Evolutionary conservation across 2,797 vertebrate genomes (phyloP).

Genomic region (Onychomys torridus): DNA sequence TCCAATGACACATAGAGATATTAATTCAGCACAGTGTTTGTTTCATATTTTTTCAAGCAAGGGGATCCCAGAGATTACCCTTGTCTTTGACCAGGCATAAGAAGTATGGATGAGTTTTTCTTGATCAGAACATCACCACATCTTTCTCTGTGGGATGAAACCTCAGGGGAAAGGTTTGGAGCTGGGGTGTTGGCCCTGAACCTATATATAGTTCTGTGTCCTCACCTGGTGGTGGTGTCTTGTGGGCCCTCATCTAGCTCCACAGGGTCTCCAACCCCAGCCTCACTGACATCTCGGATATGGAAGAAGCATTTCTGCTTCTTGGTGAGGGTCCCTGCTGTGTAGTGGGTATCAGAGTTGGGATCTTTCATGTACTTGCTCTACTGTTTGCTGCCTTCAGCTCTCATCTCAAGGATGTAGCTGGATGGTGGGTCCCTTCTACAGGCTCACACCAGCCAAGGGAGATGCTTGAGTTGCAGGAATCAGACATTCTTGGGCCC

Average conservation of each 20-base stretch:
- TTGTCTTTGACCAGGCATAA: not conserved
- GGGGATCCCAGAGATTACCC: not conserved
- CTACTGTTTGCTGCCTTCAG: conserved; percentile 86
- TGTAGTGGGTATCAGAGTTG: conserved; percentile 84
- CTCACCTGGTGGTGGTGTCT: conserved; percentile 87
- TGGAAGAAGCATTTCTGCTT: conserved; percentile 86
- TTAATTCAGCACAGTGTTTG: not conserved
- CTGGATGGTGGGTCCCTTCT: conserved; percentile 83
- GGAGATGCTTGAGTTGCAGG: conserved; percentile 86
- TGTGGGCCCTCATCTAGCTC: conserved; percentile 82
- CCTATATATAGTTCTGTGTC: not conserved
- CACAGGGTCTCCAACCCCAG: conserved; percentile 82
- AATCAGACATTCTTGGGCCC: conserved; percentile 84
- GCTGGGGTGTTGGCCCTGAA: not conserved
- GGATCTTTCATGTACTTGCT: conserved; percentile 86
- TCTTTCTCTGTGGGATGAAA: not conserved
- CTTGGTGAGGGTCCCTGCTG: conserved; percentile 85
- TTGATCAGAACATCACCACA: not conserved
- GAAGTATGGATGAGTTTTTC: not conserved
- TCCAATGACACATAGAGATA: not conserved
- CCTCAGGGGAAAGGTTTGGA: not conserved
- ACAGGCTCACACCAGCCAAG: conserved; percentile 86
- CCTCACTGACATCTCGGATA: conserved; percentile 87
- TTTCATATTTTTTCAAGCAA: not conserved
- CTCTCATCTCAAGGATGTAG: conserved; percentile 85